Evolutionary conservation across 1,140 invertebrate species (phyloP), one percentile per base, ranked within the genome.

Genomic region (Cydia pomonella): DNA sequence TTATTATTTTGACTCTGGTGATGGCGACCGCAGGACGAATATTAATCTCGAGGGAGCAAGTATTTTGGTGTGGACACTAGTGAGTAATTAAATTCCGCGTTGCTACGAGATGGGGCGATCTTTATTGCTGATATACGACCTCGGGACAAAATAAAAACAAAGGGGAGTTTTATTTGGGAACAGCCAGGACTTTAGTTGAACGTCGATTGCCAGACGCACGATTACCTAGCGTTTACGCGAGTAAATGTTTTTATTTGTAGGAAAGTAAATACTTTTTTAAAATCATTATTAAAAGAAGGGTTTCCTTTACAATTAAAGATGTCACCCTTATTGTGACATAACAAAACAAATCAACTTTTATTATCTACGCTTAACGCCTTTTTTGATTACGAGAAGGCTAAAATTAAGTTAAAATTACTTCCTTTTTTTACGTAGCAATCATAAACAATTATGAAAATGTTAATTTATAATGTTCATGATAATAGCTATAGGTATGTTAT

Each of bases 61-160:
- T 16, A 38, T 29, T 76, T 41, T 41, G 62, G 47, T 63, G 76
- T 76, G 76, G 81, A 83, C 79, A 84, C 76, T 73, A 75, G 80
- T 64, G 72, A 76, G 78, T 89, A 89, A 91, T 90, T 91, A 90
- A 88, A 91, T 87, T 88, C 85, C 84, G 71, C 76, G 63, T 74
- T 77, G 73, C 74, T 33, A 66, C 63, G 74, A 79, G 76, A 78
- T 72, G 79, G 82, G 84, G 80, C 71, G 81, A 83, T 79, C 80
- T 84, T 81, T 85, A 82, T 84, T 79, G 79, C 76, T 77, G 76
- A 82, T 81, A 81, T 80, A 77, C 74, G 79, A 76, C 77, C 75
- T 80, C 81, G 80, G 77, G 82, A 79, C 81, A 79, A 73, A 76
- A 82, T 77, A 77, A 79, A 80, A 79, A 71, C 41, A 50, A 73